Percentiles rank a stretch among this genome's conserved stretches.
Evolutionary conservation across 1,140 invertebrate genomes (phyloP).

Genomic region (Heliconius himera): DNA sequence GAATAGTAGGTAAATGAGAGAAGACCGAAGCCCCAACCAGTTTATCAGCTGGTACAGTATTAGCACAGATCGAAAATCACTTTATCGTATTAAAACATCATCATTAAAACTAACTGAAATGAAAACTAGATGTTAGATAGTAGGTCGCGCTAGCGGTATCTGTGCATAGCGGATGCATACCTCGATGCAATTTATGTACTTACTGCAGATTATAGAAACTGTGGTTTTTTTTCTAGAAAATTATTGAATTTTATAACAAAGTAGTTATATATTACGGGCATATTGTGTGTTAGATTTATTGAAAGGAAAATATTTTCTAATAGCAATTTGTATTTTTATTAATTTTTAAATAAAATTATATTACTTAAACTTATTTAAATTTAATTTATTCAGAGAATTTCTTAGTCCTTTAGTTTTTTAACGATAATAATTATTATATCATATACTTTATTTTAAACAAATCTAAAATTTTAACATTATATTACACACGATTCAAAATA

Average conservation of each 20-base stretch:
- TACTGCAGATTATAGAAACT: background rate
- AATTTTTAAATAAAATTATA: too few relatives aligned
- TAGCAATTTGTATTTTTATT: background rate
- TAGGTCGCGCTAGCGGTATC: slow-evolving; percentile 38
- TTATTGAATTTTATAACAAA: background rate
- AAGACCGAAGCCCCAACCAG: background rate
- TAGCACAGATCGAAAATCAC: background rate
- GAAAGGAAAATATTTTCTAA: background rate
- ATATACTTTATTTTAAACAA: too few relatives aligned
- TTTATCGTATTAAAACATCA: slow-evolving; percentile 7
- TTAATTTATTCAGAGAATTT: too few relatives aligned
- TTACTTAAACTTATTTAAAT: too few relatives aligned
- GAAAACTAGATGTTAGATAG: slow-evolving; percentile 20
- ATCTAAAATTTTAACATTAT: too few relatives aligned
- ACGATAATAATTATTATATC: too few relatives aligned
- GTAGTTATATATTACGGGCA: background rate
- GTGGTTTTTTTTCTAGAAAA: background rate
- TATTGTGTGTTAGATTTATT: background rate
- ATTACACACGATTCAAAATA: too few relatives aligned
- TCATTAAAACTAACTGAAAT: slow-evolving; percentile 23
- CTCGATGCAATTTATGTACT: slow-evolving; percentile 29
- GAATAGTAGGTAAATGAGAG: background rate
- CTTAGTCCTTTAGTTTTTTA: too few relatives aligned
- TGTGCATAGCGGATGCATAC: slow-evolving; percentile 20
- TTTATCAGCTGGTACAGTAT: background rate